phyloP scores from a whole-genome alignment of 2,113 vertebrate species.

The Formicarius rufipectus region DNA sequence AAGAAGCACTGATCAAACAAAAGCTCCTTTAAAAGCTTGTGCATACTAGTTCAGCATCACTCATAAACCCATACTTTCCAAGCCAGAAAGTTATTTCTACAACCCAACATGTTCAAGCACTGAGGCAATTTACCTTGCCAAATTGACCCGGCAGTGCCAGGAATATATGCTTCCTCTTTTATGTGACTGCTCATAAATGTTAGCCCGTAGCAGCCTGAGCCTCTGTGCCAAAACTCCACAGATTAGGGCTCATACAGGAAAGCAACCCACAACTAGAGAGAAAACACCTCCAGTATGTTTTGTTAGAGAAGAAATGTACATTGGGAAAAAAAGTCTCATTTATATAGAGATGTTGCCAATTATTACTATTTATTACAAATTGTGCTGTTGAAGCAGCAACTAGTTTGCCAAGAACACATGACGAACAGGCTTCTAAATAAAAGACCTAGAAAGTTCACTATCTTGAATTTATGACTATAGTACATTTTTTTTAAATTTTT shows the following conservation, averaged over 20 bases:
- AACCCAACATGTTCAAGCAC: conserved; percentile 11
- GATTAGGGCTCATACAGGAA: not conserved
- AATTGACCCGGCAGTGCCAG: not conserved
- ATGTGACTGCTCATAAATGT: not conserved
- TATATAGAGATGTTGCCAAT: not conserved
- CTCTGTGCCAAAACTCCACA: not conserved
- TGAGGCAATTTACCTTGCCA: conserved; percentile 30
- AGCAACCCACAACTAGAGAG: not conserved
- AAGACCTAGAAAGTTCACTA: not conserved
- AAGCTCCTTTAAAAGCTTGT: conserved; percentile 15
- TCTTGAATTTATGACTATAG: not conserved
- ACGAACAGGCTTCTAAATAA: not conserved
- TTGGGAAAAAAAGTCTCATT: not conserved
- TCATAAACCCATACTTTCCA: not conserved
- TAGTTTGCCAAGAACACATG: not conserved
- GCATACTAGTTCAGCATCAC: not conserved
- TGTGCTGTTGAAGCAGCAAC: not conserved
- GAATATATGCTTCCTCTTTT: not conserved
- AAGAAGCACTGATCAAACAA: conserved; percentile 8
- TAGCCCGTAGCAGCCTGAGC: not conserved
- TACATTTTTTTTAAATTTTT: too few species aligned
- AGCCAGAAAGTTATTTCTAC: not conserved
- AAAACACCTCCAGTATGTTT: not conserved
- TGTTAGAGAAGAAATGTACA: not conserved
- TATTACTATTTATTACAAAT: not conserved